Conservation (phyloP, 2,797 vertebrate genomes). For the Acipenser transmontanus region DNA sequence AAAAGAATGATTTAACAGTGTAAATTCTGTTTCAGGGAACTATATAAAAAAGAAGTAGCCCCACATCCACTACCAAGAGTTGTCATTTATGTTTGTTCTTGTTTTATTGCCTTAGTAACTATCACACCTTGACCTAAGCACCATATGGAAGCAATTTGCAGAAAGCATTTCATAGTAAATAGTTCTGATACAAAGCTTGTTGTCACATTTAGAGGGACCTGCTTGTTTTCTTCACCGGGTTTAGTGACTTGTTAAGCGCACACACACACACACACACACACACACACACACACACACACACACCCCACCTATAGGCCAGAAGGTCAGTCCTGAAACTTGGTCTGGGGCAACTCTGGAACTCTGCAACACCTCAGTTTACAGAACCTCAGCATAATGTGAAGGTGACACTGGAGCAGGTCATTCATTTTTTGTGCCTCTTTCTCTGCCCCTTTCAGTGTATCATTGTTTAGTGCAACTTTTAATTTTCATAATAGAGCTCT, state of each 20-base stretch:
- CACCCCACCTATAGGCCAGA: not conserved
- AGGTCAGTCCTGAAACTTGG: not conserved
- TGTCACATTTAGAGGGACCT: not conserved
- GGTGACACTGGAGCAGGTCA: not conserved
- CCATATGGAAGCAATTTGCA: slow-evolving; percentile 1
- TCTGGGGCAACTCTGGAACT: not conserved
- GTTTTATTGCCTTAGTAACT: slow-evolving; percentile 1
- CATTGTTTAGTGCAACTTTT: too few species aligned
- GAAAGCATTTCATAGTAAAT: not conserved
- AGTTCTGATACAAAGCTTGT: not conserved
- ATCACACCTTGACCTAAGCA: not conserved
- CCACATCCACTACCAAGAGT: not conserved
- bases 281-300: not conserved
- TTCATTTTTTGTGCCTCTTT: too few species aligned
- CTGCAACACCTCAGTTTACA: not conserved
- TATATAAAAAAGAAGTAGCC: not conserved
- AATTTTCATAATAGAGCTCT: too few species aligned
- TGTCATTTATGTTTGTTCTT: not conserved
- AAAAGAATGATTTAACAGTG: too few species aligned
- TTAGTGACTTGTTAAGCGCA: not conserved
- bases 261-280: not conserved
- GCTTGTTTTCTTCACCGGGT: not conserved
- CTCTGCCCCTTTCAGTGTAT: too few species aligned
- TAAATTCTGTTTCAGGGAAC: too few species aligned
- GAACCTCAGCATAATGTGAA: not conserved